A percentile compares a stretch with the other conserved stretches of the same genome.
These are phyloP conservation scores for Echinometra lucunter DNA, from an alignment of 53 echinoderm and acorn worm genomes.

Conservation along the genomic window DNA sequence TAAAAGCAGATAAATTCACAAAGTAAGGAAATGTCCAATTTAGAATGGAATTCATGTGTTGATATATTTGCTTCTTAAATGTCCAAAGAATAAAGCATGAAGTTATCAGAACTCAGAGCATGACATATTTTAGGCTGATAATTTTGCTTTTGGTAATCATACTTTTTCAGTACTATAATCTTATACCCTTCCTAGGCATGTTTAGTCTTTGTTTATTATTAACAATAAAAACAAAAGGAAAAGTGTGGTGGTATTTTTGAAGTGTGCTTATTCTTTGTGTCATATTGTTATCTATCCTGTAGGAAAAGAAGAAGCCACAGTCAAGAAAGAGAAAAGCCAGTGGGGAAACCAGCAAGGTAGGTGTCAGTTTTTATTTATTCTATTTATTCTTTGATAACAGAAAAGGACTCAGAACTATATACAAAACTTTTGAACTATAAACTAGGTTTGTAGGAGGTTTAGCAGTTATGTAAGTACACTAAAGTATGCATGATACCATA, in stretches of 20 bases:
- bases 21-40: not conserved
- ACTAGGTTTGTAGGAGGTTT: not conserved
- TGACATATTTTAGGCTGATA: too few relatives aligned
- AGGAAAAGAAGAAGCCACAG: conserved; percentile 72
- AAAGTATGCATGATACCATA: not conserved
- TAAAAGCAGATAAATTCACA: not conserved
- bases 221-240: not conserved
- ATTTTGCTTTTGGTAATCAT: not conserved
- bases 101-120: too few relatives aligned
- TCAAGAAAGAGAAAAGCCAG: conserved; percentile 76
- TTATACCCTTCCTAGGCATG: not conserved
- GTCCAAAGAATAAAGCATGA: not conserved
- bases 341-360: conserved; percentile 74
- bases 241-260: not conserved
- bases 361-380: not conserved
- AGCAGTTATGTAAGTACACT: not conserved
- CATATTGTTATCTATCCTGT: not conserved
- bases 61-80: not conserved
- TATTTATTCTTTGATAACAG: not conserved
- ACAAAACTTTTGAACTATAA: not conserved
- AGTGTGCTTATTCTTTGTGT: not conserved
- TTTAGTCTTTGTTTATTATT: not conserved
- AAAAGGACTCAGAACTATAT: not conserved
- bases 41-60: not conserved
- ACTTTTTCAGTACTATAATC: not conserved